Percentiles rank a stretch among this genome's conserved stretches.
Evolutionary conservation across 2,888 invertebrate genomes (phyloP).

Genomic region (Orchestes rusci): DNA sequence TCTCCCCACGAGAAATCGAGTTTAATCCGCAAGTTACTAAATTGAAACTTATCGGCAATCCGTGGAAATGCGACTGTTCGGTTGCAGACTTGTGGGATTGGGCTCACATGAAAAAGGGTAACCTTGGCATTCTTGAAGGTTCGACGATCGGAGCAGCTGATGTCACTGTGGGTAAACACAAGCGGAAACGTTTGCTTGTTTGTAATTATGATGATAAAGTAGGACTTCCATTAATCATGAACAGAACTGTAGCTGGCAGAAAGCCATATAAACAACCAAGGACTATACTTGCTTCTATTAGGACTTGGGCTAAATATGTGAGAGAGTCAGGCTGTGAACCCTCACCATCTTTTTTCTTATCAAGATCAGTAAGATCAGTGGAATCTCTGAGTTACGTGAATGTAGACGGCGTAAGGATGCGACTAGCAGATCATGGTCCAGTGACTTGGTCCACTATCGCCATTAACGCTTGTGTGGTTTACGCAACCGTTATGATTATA

Average conservation of each 20-base stretch:
- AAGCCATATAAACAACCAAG: slow-evolving; percentile 53
- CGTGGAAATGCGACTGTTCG: slow-evolving; percentile 62
- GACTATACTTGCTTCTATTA: slow-evolving; percentile 51
- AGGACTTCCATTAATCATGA: slow-evolving; percentile 47
- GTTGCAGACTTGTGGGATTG: slow-evolving; percentile 67
- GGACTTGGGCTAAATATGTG: slow-evolving; percentile 68
- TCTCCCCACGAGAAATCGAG: slow-evolving; percentile 51
- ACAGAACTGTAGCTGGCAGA: slow-evolving; percentile 48
- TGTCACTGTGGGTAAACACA: slow-evolving; percentile 54
- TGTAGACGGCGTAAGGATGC: slow-evolving; percentile 25
- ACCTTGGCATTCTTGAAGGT: slow-evolving; percentile 57
- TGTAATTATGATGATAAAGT: slow-evolving; percentile 58
- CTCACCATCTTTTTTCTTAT: slow-evolving; percentile 25
- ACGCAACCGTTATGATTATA: slow-evolving; percentile 39
- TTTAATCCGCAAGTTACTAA: slow-evolving; percentile 54
- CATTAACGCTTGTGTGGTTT: slow-evolving; percentile 40
- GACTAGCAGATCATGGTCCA: slow-evolving; percentile 28
- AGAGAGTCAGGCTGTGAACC: slow-evolving; percentile 56
- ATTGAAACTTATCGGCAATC: slow-evolving; percentile 60
- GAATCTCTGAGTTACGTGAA: slow-evolving; percentile 25
- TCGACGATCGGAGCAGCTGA: slow-evolving; percentile 57
- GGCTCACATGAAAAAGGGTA: slow-evolving; percentile 59
- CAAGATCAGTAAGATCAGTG: slow-evolving; percentile 31
- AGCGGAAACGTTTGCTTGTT: slow-evolving; percentile 56
- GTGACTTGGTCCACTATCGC: slow-evolving; percentile 41